A percentile compares a stretch with the other conserved stretches of the same genome.
These are phyloP conservation scores for Hycleus phaleratus DNA, from an alignment of 1,140 invertebrate species.

Conservation along the genomic window DNA sequence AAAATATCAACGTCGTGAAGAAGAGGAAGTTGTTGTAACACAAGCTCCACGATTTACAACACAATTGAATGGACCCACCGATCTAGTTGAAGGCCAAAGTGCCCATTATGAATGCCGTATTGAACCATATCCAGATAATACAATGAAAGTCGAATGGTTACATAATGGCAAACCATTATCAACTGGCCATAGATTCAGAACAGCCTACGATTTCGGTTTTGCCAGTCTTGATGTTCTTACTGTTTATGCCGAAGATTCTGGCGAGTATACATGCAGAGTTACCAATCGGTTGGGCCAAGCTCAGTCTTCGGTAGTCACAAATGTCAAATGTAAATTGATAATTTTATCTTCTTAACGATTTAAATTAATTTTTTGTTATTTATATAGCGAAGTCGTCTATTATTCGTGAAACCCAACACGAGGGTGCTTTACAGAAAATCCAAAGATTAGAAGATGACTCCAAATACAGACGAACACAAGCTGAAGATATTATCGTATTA, in stretches of 20 bases:
- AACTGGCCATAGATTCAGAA: conserved; percentile 85
- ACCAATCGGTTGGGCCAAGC: conserved; percentile 81
- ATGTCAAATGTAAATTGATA: conserved; percentile 67
- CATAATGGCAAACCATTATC: conserved; percentile 87
- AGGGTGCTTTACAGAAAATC: conserved; percentile 86
- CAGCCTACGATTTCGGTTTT: conserved; percentile 91
- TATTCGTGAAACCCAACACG: conserved; percentile 90
- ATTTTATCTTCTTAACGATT: not conserved
- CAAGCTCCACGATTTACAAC: conserved; percentile 81
- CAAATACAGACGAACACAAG: conserved; percentile 59
- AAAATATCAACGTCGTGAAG: conserved; percentile 69
- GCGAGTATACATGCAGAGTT: conserved; percentile 84
- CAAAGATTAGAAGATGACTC: conserved; percentile 84
- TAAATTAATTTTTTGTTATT: conserved; percentile 11
- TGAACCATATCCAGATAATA: conserved; percentile 90
- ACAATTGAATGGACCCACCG: conserved; percentile 73
- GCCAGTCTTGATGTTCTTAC: conserved; percentile 87
- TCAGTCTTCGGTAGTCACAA: conserved; percentile 68
- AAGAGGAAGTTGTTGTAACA: conserved; percentile 72
- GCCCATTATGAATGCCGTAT: conserved; percentile 95
- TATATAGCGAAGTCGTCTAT: conserved; percentile 71
- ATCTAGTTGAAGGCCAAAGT: conserved; percentile 76
- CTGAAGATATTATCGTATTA: conserved; percentile 64
- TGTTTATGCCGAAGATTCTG: conserved; percentile 89
- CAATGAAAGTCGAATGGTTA: conserved; percentile 90